phyloP scores from a whole-genome alignment of 2,888 invertebrate genomes.

The Parapristionchus giblindavisi region DNA sequence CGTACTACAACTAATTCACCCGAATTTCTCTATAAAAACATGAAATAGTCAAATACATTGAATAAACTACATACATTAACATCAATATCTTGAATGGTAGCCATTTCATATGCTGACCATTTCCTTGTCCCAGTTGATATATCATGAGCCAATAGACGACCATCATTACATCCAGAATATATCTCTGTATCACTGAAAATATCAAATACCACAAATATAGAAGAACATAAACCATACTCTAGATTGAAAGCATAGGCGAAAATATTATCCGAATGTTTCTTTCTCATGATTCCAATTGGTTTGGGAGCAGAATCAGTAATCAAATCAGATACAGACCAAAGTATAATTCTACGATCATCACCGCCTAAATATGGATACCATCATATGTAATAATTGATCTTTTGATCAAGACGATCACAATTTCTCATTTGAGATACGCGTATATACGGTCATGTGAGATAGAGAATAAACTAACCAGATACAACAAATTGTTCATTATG shows the following conservation, averaged over 20 bases:
- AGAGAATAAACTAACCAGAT: constrained; percentile 39
- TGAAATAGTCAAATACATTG: too few species aligned
- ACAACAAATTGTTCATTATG: constrained; percentile 38
- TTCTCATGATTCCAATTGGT: constrained; percentile 77
- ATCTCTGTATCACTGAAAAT: not conserved
- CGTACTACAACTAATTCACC: constrained; percentile 5
- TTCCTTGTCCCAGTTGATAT: constrained; percentile 75
- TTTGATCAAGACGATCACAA: too few species aligned
- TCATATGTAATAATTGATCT: not conserved
- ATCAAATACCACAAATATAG: not conserved
- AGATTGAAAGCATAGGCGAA: constrained; percentile 88
- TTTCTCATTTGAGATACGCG: not conserved
- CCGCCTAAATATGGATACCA: constrained; percentile 78
- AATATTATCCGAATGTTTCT: constrained; percentile 88
- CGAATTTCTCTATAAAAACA: constrained; percentile 13
- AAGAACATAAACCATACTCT: constrained; percentile 71
- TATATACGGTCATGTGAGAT: too few species aligned
- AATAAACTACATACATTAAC: not conserved
- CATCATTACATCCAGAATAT: constrained; percentile 87
- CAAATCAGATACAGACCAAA: constrained; percentile 82
- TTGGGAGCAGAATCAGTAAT: constrained; percentile 74
- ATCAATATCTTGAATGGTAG: not conserved
- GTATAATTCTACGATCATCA: constrained; percentile 87
- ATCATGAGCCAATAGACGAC: constrained; percentile 90
- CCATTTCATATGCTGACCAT: not conserved